Evolutionary conservation across 1,140 invertebrate genomes (phyloP).

Genomic region (Drosophila kikkawai): DNA sequence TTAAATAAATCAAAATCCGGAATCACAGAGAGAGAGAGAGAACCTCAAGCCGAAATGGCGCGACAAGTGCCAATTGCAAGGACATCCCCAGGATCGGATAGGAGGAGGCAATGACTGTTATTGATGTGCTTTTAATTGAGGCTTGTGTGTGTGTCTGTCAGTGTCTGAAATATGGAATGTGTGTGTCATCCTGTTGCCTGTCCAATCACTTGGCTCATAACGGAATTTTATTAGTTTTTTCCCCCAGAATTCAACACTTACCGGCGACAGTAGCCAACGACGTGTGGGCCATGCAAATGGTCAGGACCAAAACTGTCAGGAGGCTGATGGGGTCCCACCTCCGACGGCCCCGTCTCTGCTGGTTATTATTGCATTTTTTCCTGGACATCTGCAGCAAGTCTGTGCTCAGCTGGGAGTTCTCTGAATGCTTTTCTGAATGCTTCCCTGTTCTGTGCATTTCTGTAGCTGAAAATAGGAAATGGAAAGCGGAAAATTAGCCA

Average conservation of each 20-base stretch:
- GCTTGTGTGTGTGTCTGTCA: slow-evolving; percentile 59
- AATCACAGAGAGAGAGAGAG: slow-evolving; percentile 22
- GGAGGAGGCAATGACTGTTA: slow-evolving; percentile 45
- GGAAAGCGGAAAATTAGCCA: neutral
- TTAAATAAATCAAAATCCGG: slow-evolving; percentile 80
- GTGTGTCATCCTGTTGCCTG: slow-evolving; percentile 38
- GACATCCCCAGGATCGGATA: slow-evolving; percentile 16
- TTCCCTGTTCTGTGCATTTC: slow-evolving; percentile 58
- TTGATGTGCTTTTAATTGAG: slow-evolving; percentile 84
- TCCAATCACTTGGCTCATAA: slow-evolving; percentile 74
- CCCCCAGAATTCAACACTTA: slow-evolving; percentile 58
- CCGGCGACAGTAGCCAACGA: slow-evolving; percentile 68
- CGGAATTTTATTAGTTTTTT: slow-evolving; percentile 73
- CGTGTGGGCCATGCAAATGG: slow-evolving; percentile 71
- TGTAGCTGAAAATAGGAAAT: slow-evolving; percentile 43
- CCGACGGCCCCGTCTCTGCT: slow-evolving; percentile 62
- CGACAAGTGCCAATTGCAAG: slow-evolving; percentile 73
- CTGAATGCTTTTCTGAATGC: slow-evolving; percentile 34
- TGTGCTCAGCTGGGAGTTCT: slow-evolving; percentile 46
- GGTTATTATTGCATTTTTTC: slow-evolving; percentile 72
- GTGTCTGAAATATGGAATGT: slow-evolving; percentile 6
- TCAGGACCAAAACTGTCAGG: slow-evolving; percentile 58
- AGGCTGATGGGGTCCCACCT: slow-evolving; percentile 53
- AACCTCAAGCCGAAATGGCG: slow-evolving; percentile 56
- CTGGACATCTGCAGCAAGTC: slow-evolving; percentile 61